phyloP scores from a whole-genome alignment of 2,888 invertebrate species.

The Sarcophaga variegata region DNA sequence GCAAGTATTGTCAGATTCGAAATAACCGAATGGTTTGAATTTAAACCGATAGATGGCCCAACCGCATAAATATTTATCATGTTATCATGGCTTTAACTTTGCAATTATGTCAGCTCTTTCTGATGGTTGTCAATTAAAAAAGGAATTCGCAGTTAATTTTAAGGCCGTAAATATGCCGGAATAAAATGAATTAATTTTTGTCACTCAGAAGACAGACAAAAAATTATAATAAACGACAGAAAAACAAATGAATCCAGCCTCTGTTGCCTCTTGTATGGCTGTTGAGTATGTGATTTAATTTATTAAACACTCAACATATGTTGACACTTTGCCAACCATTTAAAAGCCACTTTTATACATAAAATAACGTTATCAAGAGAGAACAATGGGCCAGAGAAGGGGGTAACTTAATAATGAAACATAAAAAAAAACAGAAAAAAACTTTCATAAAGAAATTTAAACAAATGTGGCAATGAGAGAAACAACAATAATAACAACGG shows the following conservation, averaged over 20 bases:
- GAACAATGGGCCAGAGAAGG: background rate
- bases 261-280: background rate
- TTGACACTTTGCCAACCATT: slow-evolving; percentile 66
- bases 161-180: background rate
- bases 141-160: too few relatives aligned
- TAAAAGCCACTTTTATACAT: slow-evolving; percentile 49
- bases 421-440: background rate
- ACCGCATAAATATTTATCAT: too few relatives aligned
- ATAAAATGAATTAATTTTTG: background rate
- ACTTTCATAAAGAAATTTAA: slow-evolving; percentile 26
- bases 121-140: too few relatives aligned
- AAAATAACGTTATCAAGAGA: slow-evolving; percentile 44
- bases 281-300: slow-evolving; percentile 52
- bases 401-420: slow-evolving; percentile 41
- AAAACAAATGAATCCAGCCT: background rate
- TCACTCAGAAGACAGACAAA: background rate
- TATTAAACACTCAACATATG: slow-evolving; percentile 68
- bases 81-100: too few relatives aligned
- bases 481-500: background rate
- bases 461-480: slow-evolving; percentile 36
- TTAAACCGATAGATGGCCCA: too few relatives aligned
- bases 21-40: too few relatives aligned
- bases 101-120: too few relatives aligned
- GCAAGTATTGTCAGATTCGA: too few relatives aligned
- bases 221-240: too few relatives aligned